Evolutionary conservation across 2,113 vertebrate genomes (phyloP).

Genomic region (Amphiprion percula): DNA sequence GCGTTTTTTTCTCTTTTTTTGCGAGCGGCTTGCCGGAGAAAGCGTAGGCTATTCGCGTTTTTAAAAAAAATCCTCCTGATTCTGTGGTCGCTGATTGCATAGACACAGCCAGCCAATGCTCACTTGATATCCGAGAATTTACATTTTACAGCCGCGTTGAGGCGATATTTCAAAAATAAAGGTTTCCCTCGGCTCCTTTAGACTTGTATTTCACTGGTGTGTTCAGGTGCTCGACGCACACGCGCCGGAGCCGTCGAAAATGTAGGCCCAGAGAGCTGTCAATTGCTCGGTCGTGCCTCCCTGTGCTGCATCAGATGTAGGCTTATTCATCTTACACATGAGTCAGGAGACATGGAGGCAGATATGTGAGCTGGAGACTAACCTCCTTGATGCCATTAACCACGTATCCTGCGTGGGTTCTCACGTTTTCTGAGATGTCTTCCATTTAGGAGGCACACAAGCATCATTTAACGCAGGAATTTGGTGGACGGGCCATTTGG

Average conservation of each 20-base stretch:
- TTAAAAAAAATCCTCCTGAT: constrained; percentile 37
- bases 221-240: constrained; percentile 56
- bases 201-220: constrained; percentile 31
- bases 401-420: background rate
- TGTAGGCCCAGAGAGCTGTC: constrained; percentile 72
- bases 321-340: background rate
- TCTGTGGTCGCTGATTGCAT: constrained; percentile 41
- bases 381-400: too few species aligned
- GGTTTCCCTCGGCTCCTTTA: constrained; percentile 22
- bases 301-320: constrained; percentile 47
- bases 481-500: constrained; percentile 49
- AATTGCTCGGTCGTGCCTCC: constrained; percentile 55
- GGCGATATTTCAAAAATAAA: constrained; percentile 52
- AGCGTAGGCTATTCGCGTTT: constrained; percentile 39
- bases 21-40: constrained; percentile 22
- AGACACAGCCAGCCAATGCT: constrained; percentile 36
- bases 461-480: background rate
- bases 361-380: background rate
- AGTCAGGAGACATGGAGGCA: background rate
- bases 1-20: constrained; percentile 12
- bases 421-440: background rate
- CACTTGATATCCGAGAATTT: constrained; percentile 32
- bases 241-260: constrained; percentile 54
- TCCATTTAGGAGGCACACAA: background rate
- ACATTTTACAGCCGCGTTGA: constrained; percentile 26